phyloP scores from a whole-genome alignment of 2,113 vertebrate genomes.

The Trematomus loennbergii region DNA sequence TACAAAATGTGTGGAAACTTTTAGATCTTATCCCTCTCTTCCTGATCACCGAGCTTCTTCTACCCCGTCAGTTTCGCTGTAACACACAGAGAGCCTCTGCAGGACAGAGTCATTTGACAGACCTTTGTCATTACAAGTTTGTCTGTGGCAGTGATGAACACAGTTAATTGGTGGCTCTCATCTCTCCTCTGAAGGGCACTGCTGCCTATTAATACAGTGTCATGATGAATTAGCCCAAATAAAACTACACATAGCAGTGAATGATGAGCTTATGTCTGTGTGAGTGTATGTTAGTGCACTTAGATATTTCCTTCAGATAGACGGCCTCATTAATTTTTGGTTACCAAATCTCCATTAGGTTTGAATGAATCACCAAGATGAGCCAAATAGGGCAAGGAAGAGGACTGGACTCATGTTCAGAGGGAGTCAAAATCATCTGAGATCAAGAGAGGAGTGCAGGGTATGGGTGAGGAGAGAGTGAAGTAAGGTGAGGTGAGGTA shows the following conservation, averaged over 20 bases:
- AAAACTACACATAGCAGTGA: slow-evolving; percentile 95
- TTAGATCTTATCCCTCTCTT: not conserved
- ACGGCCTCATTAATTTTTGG: slow-evolving; percentile 65
- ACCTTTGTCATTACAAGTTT: slow-evolving; percentile 95
- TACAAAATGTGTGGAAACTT: not conserved
- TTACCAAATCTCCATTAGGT: slow-evolving; percentile 58
- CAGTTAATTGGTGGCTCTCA: slow-evolving; percentile 95
- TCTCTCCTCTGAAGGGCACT: slow-evolving; percentile 95
- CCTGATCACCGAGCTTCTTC: slow-evolving; percentile 12
- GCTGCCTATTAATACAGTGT: slow-evolving; percentile 95
- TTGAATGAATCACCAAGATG: slow-evolving; percentile 55
- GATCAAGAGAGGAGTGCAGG: slow-evolving; percentile 19
- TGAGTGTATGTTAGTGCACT: slow-evolving; percentile 39
- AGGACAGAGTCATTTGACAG: slow-evolving; percentile 93
- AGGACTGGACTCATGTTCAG: slow-evolving; percentile 33
- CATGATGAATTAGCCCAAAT: slow-evolving; percentile 97
- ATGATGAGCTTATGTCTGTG: slow-evolving; percentile 84
- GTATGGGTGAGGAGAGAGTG: slow-evolving; percentile 38
- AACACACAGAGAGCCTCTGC: slow-evolving; percentile 54
- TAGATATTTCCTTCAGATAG: slow-evolving; percentile 51
- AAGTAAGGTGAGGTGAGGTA: slow-evolving; percentile 11
- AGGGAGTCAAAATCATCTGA: slow-evolving; percentile 27
- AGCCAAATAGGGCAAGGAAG: slow-evolving; percentile 30
- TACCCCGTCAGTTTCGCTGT: slow-evolving; percentile 46
- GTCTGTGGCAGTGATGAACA: slow-evolving; percentile 90